Percentiles rank a stretch among this genome's conserved stretches.
phyloP scores from a whole-genome alignment of 2,113 vertebrate genomes.

The Microcebus griseorufus region DNA sequence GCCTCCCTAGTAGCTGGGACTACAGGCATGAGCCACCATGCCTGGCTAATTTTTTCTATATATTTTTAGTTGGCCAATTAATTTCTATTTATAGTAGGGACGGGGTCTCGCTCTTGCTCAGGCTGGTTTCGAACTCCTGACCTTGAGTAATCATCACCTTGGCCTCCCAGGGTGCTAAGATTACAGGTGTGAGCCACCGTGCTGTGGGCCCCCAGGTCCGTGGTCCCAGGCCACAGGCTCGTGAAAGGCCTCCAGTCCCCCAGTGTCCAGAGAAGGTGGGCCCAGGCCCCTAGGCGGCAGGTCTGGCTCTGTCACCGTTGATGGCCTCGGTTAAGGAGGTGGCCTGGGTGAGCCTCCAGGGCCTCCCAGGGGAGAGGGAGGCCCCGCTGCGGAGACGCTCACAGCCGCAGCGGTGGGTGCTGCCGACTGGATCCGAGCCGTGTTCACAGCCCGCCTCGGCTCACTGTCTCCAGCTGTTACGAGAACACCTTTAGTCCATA shows the following conservation, averaged over 20 bases:
- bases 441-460: not conserved
- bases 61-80: too few relatives aligned
- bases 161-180: too few relatives aligned
- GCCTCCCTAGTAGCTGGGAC: too few relatives aligned
- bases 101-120: too few relatives aligned
- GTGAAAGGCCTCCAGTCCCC: not conserved
- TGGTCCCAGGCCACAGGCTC: not conserved
- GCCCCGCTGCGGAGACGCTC: not conserved
- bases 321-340: not conserved
- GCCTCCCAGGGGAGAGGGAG: not conserved
- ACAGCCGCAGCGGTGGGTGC: not conserved
- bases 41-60: too few relatives aligned
- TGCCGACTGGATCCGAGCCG: not conserved
- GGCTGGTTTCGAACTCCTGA: too few relatives aligned
- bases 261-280: not conserved
- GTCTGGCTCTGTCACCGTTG: not conserved
- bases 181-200: too few relatives aligned
- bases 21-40: too few relatives aligned
- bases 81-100: too few relatives aligned
- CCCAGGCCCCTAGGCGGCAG: not conserved
- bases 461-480: not conserved
- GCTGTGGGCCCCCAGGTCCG: not conserved
- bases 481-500: constrained; percentile 54
- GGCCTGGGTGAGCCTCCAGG: not conserved
- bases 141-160: too few relatives aligned